These are phyloP conservation scores for Mesoclemmys tuberculata DNA, from an alignment of 2,113 vertebrate species.

Conservation along the genomic window DNA sequence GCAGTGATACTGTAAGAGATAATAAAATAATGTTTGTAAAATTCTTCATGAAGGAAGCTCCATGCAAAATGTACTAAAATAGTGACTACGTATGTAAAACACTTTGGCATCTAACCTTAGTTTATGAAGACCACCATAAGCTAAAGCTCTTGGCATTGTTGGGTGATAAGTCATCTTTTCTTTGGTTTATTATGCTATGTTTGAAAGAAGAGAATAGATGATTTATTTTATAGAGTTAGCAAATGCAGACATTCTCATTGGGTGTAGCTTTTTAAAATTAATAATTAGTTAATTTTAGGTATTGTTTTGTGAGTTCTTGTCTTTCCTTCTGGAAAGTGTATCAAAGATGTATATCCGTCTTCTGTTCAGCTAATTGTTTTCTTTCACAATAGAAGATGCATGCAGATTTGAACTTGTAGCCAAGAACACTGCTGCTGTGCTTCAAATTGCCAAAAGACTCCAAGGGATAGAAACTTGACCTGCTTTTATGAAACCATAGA, in stretches of 20 bases:
- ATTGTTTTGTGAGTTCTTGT: conserved; percentile 9
- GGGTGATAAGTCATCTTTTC: conserved; percentile 23
- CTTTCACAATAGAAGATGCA: conserved; percentile 55
- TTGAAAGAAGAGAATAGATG: conserved; percentile 14
- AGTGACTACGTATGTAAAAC: conserved; percentile 21
- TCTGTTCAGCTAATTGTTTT: conserved; percentile 15
- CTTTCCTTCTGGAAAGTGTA: conserved; percentile 15
- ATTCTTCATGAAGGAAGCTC: background rate
- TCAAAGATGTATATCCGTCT: conserved; percentile 25
- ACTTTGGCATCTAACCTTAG: conserved; percentile 11
- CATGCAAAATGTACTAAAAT: conserved; percentile 2
- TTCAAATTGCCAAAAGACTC: conserved; percentile 80
- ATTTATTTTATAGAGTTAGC: background rate
- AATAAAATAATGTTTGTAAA: conserved; percentile 20
- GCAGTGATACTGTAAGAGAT: background rate
- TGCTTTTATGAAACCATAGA: conserved; percentile 87
- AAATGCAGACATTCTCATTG: background rate
- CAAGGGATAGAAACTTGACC: conserved; percentile 83
- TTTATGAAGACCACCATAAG: background rate
- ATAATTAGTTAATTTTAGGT: background rate
- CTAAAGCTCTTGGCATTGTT: conserved; percentile 9
- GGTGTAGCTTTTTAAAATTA: background rate
- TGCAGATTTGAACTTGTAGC: conserved; percentile 80
- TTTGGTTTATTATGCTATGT: conserved; percentile 18
- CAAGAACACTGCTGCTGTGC: conserved; percentile 76